A percentile compares a stretch with the other conserved stretches of the same genome.
Conservation (phyloP, 30 jellyfish, hydroid and myxozoan genomes). For the Chrysaora quinquecirrha region DNA sequence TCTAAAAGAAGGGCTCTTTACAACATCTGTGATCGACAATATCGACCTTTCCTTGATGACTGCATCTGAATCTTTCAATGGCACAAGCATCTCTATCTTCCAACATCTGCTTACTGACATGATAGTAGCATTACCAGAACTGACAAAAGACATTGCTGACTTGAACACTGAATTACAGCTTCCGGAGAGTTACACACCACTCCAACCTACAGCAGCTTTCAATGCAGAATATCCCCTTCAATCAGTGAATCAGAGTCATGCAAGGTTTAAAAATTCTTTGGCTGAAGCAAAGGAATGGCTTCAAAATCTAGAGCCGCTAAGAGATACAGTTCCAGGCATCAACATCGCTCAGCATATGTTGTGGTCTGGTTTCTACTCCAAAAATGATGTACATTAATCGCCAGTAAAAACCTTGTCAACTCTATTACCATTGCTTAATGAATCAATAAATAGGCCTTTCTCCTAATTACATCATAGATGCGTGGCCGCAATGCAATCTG, state of each 20-base stretch:
- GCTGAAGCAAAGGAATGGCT: not conserved
- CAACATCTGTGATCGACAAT: too few species aligned
- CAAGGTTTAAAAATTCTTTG: not conserved
- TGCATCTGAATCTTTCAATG: slow-evolving; percentile 4
- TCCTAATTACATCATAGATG: too few species aligned
- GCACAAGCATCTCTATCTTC: slow-evolving; percentile 27
- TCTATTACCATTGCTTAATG: not conserved
- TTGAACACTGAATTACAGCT: not conserved
- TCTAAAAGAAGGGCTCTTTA: too few species aligned
- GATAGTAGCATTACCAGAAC: too few species aligned
- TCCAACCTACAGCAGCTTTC: not conserved
- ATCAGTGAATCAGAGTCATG: not conserved
- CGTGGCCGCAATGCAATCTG: too few species aligned
- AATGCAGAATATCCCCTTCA: too few species aligned
- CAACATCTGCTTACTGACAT: too few species aligned
- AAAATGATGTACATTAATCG: not conserved
- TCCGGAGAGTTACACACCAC: not conserved
- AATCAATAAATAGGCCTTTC: too few species aligned
- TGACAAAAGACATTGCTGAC: not conserved
- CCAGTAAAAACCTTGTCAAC: not conserved
- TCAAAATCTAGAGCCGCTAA: too few species aligned
- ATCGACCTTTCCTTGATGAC: slow-evolving; percentile 24
- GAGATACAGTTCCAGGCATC: too few species aligned
- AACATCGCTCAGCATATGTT: not conserved
- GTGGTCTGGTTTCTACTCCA: not conserved